Evolutionary conservation across 2,113 vertebrate species (phyloP).

Genomic region (Orycteropus afer): DNA sequence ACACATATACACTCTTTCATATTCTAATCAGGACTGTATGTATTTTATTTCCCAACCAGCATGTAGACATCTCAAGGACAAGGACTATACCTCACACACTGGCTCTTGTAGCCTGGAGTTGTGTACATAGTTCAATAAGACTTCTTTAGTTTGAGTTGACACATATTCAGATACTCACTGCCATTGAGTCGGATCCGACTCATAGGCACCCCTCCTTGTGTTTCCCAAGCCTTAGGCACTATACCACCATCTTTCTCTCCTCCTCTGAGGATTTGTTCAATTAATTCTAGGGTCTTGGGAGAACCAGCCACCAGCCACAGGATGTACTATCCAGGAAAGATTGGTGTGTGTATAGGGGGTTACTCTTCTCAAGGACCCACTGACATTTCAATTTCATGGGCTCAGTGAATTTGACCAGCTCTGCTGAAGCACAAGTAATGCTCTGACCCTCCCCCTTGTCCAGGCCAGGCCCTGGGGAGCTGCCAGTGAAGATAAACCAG

Average conservation of each 20-base stretch:
- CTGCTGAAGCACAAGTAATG: slow-evolving; percentile 41
- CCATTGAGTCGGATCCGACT: no score
- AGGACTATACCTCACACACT: neutral
- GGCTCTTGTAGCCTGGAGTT: neutral
- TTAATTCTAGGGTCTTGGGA: neutral
- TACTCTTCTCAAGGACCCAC: slow-evolving; percentile 10
- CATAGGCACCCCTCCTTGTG: no score
- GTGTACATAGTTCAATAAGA: neutral
- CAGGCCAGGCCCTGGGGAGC: neutral
- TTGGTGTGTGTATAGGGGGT: neutral
- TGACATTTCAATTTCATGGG: slow-evolving; percentile 10
- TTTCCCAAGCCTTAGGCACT: no score
- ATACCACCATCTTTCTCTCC: neutral
- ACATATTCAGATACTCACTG: neutral
- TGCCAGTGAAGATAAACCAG: neutral
- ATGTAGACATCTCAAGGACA: neutral
- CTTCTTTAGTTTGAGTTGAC: neutral
- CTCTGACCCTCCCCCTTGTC: neutral
- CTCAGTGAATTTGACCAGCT: neutral
- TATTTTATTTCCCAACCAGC: neutral
- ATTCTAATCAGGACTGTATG: neutral
- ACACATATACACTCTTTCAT: neutral
- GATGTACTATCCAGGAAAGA: accelerated
- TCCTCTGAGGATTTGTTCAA: neutral
- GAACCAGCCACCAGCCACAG: neutral